Percentiles rank a stretch among this genome's conserved stretches.
phyloP scores from a whole-genome alignment of 2,113 vertebrate genomes.

The Heterotilapia buettikoferi region DNA sequence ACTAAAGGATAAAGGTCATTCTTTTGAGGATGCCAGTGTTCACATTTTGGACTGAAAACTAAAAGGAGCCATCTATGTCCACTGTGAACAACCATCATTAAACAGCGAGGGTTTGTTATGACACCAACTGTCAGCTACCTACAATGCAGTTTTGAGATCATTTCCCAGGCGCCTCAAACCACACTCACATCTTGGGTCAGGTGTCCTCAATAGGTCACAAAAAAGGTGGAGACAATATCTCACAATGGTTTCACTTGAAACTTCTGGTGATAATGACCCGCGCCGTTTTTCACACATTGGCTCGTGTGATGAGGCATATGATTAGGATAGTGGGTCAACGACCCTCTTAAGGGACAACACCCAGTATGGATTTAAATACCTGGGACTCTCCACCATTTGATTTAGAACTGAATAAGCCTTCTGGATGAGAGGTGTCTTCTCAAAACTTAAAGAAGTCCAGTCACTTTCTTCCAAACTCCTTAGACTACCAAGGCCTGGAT shows the following conservation, averaged over 20 bases:
- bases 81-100: background rate
- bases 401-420: background rate
- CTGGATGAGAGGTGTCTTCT: background rate
- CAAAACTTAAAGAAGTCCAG: background rate
- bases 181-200: background rate
- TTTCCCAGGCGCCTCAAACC: background rate
- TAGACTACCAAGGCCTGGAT: background rate
- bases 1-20: background rate
- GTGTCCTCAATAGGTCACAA: background rate
- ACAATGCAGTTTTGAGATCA: background rate
- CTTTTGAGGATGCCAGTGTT: background rate
- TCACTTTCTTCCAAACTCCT: background rate
- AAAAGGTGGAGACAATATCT: background rate
- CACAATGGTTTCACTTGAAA: background rate
- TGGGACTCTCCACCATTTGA: background rate
- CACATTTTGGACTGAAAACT: background rate
- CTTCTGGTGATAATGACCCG: background rate
- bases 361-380: background rate
- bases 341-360: background rate
- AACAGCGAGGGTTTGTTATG: background rate
- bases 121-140: background rate
- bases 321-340: fast-evolving
- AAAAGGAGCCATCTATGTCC: background rate
- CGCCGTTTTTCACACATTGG: background rate
- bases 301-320: background rate